A percentile compares a stretch with the other conserved stretches of the same genome.
phyloP scores from a whole-genome alignment of 2,797 vertebrate genomes.

The Chelidonichthys spinosus region DNA sequence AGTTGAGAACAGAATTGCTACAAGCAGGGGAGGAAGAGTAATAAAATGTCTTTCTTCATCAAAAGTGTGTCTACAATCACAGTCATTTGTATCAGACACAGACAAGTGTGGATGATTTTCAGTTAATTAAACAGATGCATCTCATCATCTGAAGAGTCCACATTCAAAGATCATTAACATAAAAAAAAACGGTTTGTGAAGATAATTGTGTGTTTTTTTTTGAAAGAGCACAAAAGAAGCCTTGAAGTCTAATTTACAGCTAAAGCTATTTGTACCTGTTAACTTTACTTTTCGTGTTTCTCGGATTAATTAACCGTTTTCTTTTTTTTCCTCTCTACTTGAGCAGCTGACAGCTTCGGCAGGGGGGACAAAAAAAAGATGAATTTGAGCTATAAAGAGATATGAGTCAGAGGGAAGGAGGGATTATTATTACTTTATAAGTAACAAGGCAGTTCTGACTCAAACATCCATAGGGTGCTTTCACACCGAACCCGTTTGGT shows the following conservation, averaged over 20 bases:
- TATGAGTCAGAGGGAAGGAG: not conserved
- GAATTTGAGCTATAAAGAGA: not conserved
- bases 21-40: not conserved
- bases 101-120: not conserved
- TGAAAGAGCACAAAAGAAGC: not conserved
- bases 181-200: not conserved
- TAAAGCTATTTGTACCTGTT: not conserved
- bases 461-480: not conserved
- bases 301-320: not conserved
- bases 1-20: not conserved
- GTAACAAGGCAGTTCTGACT: not conserved
- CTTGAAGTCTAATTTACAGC: not conserved
- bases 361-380: not conserved
- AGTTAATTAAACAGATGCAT: constrained; percentile 16
- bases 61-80: constrained; percentile 1
- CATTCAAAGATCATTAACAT: constrained; percentile 25
- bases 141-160: constrained; percentile 8
- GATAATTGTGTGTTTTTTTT: not conserved
- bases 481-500: not conserved
- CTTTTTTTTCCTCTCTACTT: not conserved
- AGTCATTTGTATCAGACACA: not conserved
- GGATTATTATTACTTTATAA: not conserved
- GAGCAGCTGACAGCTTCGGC: not conserved
- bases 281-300: not conserved
- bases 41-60: constrained; percentile 1